phyloP scores from a whole-genome alignment of 2,888 invertebrate species.

The Auanema sp. region DNA sequence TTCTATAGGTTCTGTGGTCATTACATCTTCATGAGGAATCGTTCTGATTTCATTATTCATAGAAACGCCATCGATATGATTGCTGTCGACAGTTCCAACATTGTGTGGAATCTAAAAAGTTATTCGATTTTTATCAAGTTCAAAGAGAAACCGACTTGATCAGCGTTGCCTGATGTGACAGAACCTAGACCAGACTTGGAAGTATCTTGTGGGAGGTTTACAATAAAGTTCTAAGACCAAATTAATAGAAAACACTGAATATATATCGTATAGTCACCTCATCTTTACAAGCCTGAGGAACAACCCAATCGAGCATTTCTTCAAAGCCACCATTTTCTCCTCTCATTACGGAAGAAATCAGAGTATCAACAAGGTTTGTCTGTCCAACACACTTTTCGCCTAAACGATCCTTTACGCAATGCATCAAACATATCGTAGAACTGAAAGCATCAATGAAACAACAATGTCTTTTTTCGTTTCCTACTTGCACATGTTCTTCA shows the following conservation, averaged over 20 bases:
- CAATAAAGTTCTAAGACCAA: neutral
- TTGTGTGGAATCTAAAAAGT: too few species aligned
- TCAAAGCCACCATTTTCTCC: constrained; percentile 3
- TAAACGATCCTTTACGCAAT: constrained; percentile 5
- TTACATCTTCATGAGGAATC: too few species aligned
- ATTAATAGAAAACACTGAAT: neutral
- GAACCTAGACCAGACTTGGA: too few species aligned
- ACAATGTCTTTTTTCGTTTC: neutral
- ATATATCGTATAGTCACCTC: constrained; percentile 3
- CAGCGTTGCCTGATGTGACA: too few species aligned
- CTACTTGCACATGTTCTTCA: constrained; percentile 7
- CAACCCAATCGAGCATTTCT: constrained; percentile 1
- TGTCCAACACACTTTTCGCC: neutral
- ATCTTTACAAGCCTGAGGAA: constrained; percentile 2
- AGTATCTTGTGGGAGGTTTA: too few species aligned
- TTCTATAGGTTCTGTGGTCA: neutral
- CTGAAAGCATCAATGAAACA: neutral
- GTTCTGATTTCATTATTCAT: too few species aligned
- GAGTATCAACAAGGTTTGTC: neutral
- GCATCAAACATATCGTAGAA: constrained; percentile 2
- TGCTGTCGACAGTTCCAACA: too few species aligned
- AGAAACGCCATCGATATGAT: too few species aligned
- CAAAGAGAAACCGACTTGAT: too few species aligned
- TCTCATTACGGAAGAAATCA: constrained; percentile 1
- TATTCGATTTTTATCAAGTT: too few species aligned